phyloP scores from a whole-genome alignment of 1,140 invertebrate genomes.

The Nymphalis io region DNA sequence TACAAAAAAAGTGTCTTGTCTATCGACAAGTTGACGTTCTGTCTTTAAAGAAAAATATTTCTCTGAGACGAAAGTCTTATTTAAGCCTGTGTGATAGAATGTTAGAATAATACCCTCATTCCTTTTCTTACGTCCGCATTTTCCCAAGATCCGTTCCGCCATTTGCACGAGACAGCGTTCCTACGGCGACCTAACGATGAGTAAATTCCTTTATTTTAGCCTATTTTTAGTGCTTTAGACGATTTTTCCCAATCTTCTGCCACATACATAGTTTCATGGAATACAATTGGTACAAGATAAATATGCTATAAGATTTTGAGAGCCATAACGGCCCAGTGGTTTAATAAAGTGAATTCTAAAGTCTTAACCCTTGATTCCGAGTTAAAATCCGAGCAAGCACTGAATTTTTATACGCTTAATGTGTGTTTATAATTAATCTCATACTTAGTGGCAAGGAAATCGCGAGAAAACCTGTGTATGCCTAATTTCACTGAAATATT shows the following conservation, averaged over 20 bases:
- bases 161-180: constrained; percentile 8
- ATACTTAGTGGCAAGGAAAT: too few relatives aligned
- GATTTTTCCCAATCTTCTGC: not conserved
- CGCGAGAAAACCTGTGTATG: too few relatives aligned
- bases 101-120: constrained; percentile 7
- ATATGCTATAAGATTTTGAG: too few relatives aligned
- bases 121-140: constrained; percentile 5
- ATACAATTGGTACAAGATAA: not conserved
- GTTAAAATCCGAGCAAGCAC: too few relatives aligned
- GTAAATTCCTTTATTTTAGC: not conserved
- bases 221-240: not conserved
- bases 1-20: too few relatives aligned
- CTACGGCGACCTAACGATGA: constrained; percentile 1
- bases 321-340: too few relatives aligned
- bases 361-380: too few relatives aligned
- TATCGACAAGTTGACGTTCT: too few relatives aligned
- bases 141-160: constrained; percentile 10
- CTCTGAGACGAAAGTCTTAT: not conserved
- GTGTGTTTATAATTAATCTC: too few relatives aligned
- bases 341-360: too few relatives aligned
- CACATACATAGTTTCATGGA: not conserved
- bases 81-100: constrained; percentile 4
- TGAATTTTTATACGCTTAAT: too few relatives aligned
- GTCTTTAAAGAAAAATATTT: not conserved
- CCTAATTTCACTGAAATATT: too few relatives aligned